Percentiles rank a stretch among this genome's conserved stretches.
phyloP scores from a whole-genome alignment of 2,888 invertebrate species.

The Pterobdella sp. region DNA sequence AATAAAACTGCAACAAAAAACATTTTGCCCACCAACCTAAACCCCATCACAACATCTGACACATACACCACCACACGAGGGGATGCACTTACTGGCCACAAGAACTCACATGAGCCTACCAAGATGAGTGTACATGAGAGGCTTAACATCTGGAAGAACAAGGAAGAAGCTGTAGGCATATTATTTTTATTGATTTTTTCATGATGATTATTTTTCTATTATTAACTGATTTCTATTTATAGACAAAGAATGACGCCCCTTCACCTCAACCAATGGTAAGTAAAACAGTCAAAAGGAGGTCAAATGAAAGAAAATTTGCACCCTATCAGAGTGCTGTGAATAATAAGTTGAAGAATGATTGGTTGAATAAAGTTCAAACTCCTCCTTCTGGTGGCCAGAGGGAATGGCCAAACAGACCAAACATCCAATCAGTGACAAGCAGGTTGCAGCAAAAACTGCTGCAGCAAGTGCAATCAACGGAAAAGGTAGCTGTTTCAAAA shows the following conservation, averaged over 20 bases:
- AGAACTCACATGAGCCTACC: background rate
- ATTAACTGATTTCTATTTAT: too few relatives aligned
- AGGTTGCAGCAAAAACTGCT: background rate
- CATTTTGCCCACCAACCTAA: background rate
- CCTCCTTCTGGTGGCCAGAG: background rate
- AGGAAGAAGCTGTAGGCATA: background rate
- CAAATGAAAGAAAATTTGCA: background rate
- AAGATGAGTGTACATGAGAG: slow-evolving; percentile 4
- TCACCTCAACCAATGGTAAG: background rate
- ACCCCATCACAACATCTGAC: background rate
- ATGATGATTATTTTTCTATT: background rate
- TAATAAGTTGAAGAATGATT: background rate
- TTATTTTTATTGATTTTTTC: background rate
- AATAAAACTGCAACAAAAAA: background rate
- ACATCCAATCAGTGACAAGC: background rate
- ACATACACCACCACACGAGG: background rate
- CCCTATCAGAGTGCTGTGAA: slow-evolving; percentile 6
- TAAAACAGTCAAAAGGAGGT: background rate
- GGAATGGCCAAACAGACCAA: background rate
- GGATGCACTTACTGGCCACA: too few relatives aligned
- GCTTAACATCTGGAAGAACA: slow-evolving; percentile 6
- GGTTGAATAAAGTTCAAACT: background rate
- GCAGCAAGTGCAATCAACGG: slow-evolving; percentile 6
- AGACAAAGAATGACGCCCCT: background rate
- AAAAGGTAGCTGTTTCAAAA: background rate